Conservation (phyloP, 2,113 vertebrate genomes). For the Ifrita kowaldi region DNA sequence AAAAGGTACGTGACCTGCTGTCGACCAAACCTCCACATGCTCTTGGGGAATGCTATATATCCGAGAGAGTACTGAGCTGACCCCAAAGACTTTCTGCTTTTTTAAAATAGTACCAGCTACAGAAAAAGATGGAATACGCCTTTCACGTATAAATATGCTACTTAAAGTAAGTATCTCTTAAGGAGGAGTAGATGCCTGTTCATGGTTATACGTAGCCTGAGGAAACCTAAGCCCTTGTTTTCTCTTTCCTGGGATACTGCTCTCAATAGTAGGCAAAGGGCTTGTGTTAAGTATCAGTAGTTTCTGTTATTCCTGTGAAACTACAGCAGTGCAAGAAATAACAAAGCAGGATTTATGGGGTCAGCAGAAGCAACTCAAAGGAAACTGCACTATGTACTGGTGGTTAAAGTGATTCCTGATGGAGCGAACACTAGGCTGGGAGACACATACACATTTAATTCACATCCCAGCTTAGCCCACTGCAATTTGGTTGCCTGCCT, state of each 20-base stretch:
- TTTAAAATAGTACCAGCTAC: neutral
- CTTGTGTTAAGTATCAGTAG: accelerated
- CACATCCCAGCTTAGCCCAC: neutral
- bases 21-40: accelerated
- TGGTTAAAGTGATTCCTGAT: neutral
- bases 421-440: neutral
- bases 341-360: neutral
- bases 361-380: neutral
- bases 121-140: neutral
- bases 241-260: neutral
- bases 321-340: neutral
- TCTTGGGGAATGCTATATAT: neutral
- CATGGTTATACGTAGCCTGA: neutral
- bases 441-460: neutral
- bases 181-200: neutral
- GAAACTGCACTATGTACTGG: neutral
- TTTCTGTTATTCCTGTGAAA: neutral
- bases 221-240: neutral
- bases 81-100: neutral
- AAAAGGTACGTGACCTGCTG: neutral
- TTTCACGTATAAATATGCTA: neutral
- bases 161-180: neutral
- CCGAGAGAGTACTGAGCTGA: neutral
- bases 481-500: neutral
- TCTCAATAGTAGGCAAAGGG: neutral